Base-by-base conservation (phyloP, 92 coral and sea anemone genomes). In the Paragorgia papillata region DNA sequence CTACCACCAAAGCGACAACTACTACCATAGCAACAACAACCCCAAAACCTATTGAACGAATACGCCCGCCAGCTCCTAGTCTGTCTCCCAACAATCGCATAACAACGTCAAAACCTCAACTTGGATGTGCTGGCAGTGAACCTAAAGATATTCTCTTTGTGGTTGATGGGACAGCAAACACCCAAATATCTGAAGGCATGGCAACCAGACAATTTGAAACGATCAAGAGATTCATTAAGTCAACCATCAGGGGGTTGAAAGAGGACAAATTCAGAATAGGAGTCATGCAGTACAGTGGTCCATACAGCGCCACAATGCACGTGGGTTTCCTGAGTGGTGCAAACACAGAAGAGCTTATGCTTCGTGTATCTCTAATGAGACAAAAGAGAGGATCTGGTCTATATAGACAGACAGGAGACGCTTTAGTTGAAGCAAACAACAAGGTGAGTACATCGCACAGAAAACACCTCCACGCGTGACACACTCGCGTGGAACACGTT, bases 61-160 rank as follows among this genome's bases (percentile, higher is more conserved):
- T n/a, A n/a, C 59, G 64, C 14, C 17, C 29, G 12, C 31, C 18
- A 15, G 18, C 48, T 1, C 41, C 29, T 26, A 35, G 1, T 20
- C 13, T 26, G 9, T 19, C 31, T 4, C 13, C 51, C n/a, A 62
- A 12, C 21, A 6, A 9, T 8, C 0, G 68, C 46, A 8, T 46
- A 62, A 62, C 68, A 1, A 34, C 68, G 8, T 19, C 12, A 39
- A 48, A 25, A 41, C 35, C 37, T 28, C 33, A 17, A 5, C 59
- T 26, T 46, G 43, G 6, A 37, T 71, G 78, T 7, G n/a, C 76
- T 2, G 78, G 32, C 15, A 71, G n/a, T 18, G 15, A 9, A 9
- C 62, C 62, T 17, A 71, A 71, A 71, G 78, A 71, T 33, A 55
- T 71, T 13, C 78, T 71, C 4, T 71, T 71, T 22, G 78, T 71